These are phyloP conservation scores for Gortyna flavago DNA, from an alignment of 2,888 invertebrate species.

Conservation along the genomic window DNA sequence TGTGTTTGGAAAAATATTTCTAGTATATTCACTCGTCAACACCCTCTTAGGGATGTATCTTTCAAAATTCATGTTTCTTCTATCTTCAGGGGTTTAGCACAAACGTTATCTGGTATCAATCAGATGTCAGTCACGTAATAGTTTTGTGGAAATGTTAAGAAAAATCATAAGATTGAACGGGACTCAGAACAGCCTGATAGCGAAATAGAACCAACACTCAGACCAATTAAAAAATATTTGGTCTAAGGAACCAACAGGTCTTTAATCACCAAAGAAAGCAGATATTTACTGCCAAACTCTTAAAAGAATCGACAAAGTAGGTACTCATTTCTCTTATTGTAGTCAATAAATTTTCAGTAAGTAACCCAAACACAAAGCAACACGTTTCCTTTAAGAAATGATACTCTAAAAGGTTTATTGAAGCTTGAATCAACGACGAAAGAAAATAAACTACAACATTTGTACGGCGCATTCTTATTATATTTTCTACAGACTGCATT, in stretches of 20 bases:
- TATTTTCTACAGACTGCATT: conserved; percentile 33
- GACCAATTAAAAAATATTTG: too few relatives aligned
- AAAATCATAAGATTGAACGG: neutral
- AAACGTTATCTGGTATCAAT: neutral
- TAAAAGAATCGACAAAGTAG: conserved; percentile 33
- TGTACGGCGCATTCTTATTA: conserved; percentile 38
- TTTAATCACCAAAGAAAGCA: conserved; percentile 38
- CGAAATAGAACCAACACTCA: conserved; percentile 18
- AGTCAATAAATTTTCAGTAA: conserved; percentile 49
- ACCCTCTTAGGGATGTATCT: neutral
- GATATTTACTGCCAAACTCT: conserved; percentile 27
- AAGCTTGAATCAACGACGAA: conserved; percentile 43
- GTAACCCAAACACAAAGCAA: conserved; percentile 48
- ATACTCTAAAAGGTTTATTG: conserved; percentile 50
- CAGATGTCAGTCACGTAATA: neutral
- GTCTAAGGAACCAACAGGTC: conserved; percentile 26
- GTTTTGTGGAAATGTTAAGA: neutral
- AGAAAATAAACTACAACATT: conserved; percentile 38
- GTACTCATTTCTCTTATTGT: conserved; percentile 47
- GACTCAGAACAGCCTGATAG: conserved; percentile 3
- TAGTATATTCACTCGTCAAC: neutral
- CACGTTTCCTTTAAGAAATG: conserved; percentile 46
- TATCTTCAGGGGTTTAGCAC: neutral
- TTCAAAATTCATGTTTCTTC: neutral
- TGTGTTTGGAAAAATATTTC: neutral